Base-by-base conservation (phyloP, 1,140 invertebrate genomes). In the Platorchestia sp. region DNA sequence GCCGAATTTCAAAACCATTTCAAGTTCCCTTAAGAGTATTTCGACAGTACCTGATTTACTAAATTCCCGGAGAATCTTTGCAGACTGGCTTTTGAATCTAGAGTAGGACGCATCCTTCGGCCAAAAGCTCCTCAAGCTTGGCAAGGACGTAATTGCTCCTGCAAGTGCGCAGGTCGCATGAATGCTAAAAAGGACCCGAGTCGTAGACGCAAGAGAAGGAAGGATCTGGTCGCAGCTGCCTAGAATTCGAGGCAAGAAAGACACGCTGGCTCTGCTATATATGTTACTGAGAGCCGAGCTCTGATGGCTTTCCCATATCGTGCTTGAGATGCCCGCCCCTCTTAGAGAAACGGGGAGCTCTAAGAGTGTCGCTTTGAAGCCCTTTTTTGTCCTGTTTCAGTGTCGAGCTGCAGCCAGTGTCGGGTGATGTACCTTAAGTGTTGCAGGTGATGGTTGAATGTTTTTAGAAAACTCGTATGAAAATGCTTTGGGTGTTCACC, bases 261-360 rank as follows among this genome's bases (percentile, higher is more conserved):
- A 75, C 59, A 75, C 59, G 59, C 59, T 75, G 59, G 10, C 27
- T 75, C 59, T 75, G 27, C 59, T 75, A 75, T 75, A 22, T 75
- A 75, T 75, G 59, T 75, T 75, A 75, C 59, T 75, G 59, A 75
- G 59, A 75, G 59, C 59, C 59, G 10, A 36, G 59, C 59, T 75
- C 59, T 75, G 59, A 75, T 75, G 59, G 59, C 59, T 75, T 75
- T 75, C 59, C 59, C 59, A 75, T 75, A 75, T 75, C 59, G 59
- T 75, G 59, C 59, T 75, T 36, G 59, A 75, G 27, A 36, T 75
- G 59, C 1, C 59, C 27, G 14, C 59, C 59, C 59, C 36, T 27
- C 27, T 75, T 22, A 19, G 59, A 75, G 59, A 27, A 36, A 36
- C 10, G 36, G 59, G 59, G 59, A 75, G 59, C 1, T 75, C 14